Evolutionary conservation across 64 coral and sea anemone species (phyloP).

Genomic region (Montipora foliosa): DNA sequence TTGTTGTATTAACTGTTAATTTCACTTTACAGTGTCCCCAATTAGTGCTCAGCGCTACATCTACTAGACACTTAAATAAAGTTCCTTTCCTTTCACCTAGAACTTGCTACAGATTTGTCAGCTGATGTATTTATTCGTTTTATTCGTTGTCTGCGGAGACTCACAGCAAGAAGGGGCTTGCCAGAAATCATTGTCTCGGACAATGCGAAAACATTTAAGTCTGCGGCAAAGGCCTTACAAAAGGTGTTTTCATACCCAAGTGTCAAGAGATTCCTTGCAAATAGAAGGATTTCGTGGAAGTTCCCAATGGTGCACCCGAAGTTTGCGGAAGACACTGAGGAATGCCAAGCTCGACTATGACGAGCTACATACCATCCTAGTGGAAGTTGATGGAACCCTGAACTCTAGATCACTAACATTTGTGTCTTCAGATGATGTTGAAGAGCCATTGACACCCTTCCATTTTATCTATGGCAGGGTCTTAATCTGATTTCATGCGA

Average conservation of each 20-base stretch:
- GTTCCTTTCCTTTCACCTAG: conserved; percentile 22
- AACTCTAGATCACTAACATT: conserved; percentile 23
- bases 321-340: conserved; percentile 31
- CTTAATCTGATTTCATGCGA: background rate
- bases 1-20: too few species aligned
- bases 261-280: background rate
- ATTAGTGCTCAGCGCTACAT: too few species aligned
- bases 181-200: conserved; percentile 45
- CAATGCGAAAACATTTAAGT: conserved; percentile 57
- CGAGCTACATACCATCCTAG: conserved; percentile 33
- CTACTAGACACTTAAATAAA: too few species aligned
- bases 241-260: background rate
- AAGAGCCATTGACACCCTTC: conserved; percentile 12
- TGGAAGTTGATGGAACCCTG: conserved; percentile 21
- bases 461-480: conserved; percentile 32
- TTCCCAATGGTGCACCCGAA: conserved; percentile 18
- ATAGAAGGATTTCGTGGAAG: conserved; percentile 4
- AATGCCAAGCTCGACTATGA: conserved; percentile 20
- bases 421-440: background rate
- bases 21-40: too few species aligned
- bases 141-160: conserved; percentile 24
- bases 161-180: conserved; percentile 23
- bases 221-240: background rate
- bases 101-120: conserved; percentile 19
- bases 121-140: conserved; percentile 53